phyloP scores from a whole-genome alignment of 53 echinoderm and acorn worm species.

The Pentamera pediparva region DNA sequence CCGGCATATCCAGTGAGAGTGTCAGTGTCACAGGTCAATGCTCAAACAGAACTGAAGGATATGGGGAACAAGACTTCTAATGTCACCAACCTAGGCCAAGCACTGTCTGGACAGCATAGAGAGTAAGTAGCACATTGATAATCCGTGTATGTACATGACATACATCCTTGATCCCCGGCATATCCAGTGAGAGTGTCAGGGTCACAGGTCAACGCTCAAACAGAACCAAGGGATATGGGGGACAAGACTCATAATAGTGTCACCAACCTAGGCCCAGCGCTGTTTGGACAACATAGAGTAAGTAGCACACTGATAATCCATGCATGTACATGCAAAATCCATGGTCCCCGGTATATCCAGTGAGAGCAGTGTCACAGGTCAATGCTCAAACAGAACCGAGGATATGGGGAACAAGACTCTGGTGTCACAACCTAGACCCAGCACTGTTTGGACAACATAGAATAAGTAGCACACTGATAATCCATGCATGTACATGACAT shows the following conservation, averaged over 20 bases:
- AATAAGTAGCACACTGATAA: slow-evolving; percentile 40
- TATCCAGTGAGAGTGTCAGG: slow-evolving; percentile 41
- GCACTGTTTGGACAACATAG: slow-evolving; percentile 74
- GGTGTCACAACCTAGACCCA: slow-evolving; percentile 93
- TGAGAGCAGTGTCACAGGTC: slow-evolving; percentile 35
- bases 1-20: slow-evolving; percentile 56
- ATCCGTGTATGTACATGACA: slow-evolving; percentile 98
- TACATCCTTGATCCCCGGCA: slow-evolving; percentile 84
- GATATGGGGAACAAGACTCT: slow-evolving; percentile 43
- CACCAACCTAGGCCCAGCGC: slow-evolving; percentile 93
- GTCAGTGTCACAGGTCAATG: slow-evolving; percentile 54
- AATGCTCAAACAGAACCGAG: no score
- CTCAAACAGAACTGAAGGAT: slow-evolving; percentile 58
- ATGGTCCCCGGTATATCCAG: slow-evolving; percentile 57
- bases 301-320: slow-evolving; percentile 1
- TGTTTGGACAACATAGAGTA: slow-evolving; percentile 78
- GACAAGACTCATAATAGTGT: slow-evolving; percentile 69
- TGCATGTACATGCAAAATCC: slow-evolving; percentile 83
- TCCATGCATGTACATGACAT: slow-evolving; percentile 69
- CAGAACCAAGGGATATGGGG: slow-evolving; percentile 69
- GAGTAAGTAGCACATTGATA: no score
- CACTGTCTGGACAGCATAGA: slow-evolving; percentile 69
- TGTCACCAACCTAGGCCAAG: slow-evolving; percentile 95
- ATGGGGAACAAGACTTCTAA: slow-evolving; percentile 68
- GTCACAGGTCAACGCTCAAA: slow-evolving; percentile 57